phyloP scores from a whole-genome alignment of 2,113 vertebrate species.

The Anarhynchus alexandrinus region DNA sequence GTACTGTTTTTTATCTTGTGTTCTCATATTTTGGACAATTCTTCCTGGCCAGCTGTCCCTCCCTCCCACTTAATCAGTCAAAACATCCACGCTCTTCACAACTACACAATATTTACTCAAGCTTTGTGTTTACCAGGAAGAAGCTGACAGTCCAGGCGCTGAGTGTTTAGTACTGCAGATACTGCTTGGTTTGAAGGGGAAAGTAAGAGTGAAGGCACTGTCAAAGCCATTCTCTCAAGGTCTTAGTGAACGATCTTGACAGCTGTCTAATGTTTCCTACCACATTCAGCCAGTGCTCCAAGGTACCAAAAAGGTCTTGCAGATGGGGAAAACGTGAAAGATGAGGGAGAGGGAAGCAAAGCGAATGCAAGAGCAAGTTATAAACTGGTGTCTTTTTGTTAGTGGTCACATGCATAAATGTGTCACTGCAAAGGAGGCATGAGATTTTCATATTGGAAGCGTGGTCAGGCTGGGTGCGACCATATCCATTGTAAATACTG shows the following conservation, averaged over 20 bases:
- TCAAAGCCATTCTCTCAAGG: not conserved
- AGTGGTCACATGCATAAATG: not conserved
- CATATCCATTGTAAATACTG: not conserved
- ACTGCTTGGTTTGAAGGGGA: not conserved
- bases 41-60: not conserved
- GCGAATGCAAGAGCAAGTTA: not conserved
- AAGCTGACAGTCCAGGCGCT: not conserved
- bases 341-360: not conserved
- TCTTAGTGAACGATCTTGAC: not conserved
- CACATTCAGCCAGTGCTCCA: not conserved
- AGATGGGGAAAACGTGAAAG: not conserved
- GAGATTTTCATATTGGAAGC: not conserved
- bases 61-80: not conserved
- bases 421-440: not conserved
- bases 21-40: not conserved
- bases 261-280: not conserved
- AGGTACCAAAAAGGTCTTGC: not conserved
- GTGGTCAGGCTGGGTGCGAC: not conserved
- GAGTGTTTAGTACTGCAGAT: not conserved
- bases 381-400: not conserved
- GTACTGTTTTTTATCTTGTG: not conserved
- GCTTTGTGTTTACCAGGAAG: not conserved
- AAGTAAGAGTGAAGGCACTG: not conserved
- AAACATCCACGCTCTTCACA: not conserved
- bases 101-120: not conserved